Evolutionary conservation across 2,113 vertebrate genomes (phyloP), one percentile per base, ranked within the genome.

Genomic region (Aphyosemion australe): DNA sequence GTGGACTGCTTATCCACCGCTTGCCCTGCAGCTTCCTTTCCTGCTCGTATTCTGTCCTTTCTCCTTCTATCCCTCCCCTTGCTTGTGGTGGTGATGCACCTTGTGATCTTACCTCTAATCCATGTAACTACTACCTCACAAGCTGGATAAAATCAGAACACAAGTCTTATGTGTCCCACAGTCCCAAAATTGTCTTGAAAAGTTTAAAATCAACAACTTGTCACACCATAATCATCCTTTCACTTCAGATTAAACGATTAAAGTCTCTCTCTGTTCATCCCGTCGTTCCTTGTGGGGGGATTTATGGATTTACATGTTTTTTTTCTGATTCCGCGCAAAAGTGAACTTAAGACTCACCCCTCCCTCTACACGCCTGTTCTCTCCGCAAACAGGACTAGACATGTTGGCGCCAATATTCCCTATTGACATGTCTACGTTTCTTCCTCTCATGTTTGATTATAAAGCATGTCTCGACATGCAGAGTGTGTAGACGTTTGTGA

Each of bases 301-400:
- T 85, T 86, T 83, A 74, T 86, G 71, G 82, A 86, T 86, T 86
- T 87, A 73, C 79, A 76, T 78, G 63, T 74, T 85, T 73, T 45
- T 45, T 45, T 56, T 41, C 42, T 74, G 49, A 69, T 72, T 70
- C 60, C 16, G 49, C 20, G 65, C 66, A 41, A 71, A 62, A 72
- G 41, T 69, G 49, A 76, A 84, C 72, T 72, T 41, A 71, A 76
- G 70, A 78, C 65, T 45, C 61, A 18, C 43, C 21, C 53, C 34
- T 4, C 48, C 1, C 12, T 56, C 41, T 21, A 46, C 51, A 18
- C 41, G 34, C 73, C 18, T 80, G 73, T 52, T 73, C 55, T 15
- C 3, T 21, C 39, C 55, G 20, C 34, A 11, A 41, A 57, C 53
- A 56, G n/a, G 34, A 39, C 11, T 7, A 41, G n/a, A 65, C 6